Percentiles rank a stretch among this genome's conserved stretches.
phyloP scores from a whole-genome alignment of 2,888 invertebrate genomes.

The Apodemia mormo region DNA sequence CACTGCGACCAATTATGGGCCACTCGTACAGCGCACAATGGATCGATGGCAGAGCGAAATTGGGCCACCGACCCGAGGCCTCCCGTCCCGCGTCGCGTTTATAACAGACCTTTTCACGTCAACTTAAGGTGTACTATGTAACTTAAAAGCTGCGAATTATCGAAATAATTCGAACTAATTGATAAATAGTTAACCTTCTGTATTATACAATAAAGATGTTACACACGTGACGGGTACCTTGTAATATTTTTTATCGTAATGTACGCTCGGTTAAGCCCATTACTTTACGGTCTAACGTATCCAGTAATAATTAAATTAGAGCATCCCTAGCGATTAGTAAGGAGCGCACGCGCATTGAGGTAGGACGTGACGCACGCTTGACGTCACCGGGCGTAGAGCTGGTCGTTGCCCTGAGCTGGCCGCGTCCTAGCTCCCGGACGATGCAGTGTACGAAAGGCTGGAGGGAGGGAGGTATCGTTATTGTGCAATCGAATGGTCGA shows the following conservation, averaged over 20 bases:
- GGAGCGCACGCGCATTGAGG: conserved; percentile 82
- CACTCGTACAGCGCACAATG: conserved; percentile 81
- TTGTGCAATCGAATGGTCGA: conserved; percentile 79
- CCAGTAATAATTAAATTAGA: conserved; percentile 61
- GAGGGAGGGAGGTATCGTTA: conserved; percentile 54
- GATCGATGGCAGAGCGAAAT: conserved; percentile 80
- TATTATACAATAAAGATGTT: conserved; percentile 5
- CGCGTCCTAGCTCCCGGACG: conserved; percentile 67
- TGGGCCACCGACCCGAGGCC: conserved; percentile 67
- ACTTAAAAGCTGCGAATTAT: background rate
- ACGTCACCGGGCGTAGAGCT: conserved; percentile 70
- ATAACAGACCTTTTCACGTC: conserved; percentile 41
- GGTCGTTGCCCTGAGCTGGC: conserved; percentile 67
- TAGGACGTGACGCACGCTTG: conserved; percentile 80
- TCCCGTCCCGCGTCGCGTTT: conserved; percentile 49
- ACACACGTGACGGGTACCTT: background rate
- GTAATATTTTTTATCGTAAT: conserved; percentile 14
- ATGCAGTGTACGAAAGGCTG: conserved; percentile 35
- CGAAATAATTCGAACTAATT: background rate
- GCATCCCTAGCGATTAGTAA: conserved; percentile 65
- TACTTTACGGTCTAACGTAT: conserved; percentile 12
- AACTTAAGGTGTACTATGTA: conserved; percentile 13
- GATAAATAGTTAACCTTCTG: conserved; percentile 5
- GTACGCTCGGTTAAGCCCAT: conserved; percentile 18
- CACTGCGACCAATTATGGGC: conserved; percentile 81